These are phyloP conservation scores for Gryllus longicercus DNA, from an alignment of 2,888 invertebrate genomes.

Conservation along the genomic window DNA sequence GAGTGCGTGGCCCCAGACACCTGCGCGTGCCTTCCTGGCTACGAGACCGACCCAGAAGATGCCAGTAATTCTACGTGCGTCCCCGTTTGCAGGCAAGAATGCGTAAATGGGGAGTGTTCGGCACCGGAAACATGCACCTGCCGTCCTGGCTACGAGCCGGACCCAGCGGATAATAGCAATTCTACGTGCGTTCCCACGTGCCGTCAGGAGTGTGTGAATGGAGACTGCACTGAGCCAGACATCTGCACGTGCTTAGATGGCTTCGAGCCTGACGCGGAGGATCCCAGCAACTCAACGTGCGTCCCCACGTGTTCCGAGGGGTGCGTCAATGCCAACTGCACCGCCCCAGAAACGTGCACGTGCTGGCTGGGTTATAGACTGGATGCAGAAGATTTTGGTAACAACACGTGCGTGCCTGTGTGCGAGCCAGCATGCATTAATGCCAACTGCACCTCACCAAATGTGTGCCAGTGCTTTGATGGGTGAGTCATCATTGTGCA, in stretches of 20 bases:
- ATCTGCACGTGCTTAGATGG: too few species aligned
- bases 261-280: too few species aligned
- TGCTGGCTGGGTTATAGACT: background rate
- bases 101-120: conserved; percentile 57
- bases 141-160: conserved; percentile 34
- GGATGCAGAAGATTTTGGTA: conserved; percentile 53
- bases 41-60: background rate
- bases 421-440: background rate
- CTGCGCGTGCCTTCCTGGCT: conserved; percentile 43
- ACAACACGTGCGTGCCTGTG: conserved; percentile 12
- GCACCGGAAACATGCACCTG: conserved; percentile 59
- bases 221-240: too few species aligned
- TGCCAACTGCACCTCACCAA: background rate
- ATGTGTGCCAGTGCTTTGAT: background rate
- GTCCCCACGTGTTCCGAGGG: background rate
- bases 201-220: too few species aligned
- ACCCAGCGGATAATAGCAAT: background rate
- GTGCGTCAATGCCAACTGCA: background rate
- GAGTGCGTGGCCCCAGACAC: conserved; percentile 43
- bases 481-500: background rate
- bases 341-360: background rate
- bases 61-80: conserved; percentile 51
- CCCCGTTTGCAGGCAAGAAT: conserved; percentile 48
- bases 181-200: background rate
- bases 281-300: too few species aligned